Evolutionary conservation across 2,797 vertebrate species (phyloP), one percentile per base, ranked within the genome.

Genomic region (Enteromius mattozi): DNA sequence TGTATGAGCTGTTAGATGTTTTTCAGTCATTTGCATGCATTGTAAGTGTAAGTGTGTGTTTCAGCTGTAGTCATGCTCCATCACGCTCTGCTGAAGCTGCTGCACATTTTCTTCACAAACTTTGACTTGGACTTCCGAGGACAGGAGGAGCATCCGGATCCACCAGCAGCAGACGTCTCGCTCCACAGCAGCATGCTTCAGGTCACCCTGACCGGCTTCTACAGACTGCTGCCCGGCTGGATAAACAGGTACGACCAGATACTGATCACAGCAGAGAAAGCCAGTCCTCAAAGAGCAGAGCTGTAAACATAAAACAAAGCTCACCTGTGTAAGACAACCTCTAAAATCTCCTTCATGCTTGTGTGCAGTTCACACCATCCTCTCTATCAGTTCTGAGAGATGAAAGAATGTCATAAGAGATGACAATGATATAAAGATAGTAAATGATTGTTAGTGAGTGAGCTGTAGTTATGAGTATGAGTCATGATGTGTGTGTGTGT

Each of bases 61-160:
- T 3, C 56, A 95, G 95, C 88, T 7, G 21, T 94, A 70, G 3
- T 86, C 24, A 80, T 69, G 80, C 93, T 95, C 40, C 90, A 93
- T 54, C 66, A 77, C 6, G 92, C 91, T 0, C 86, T 95, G 83
- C 78, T 88, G 1, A 91, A 91, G 78, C 51, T 95, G 78, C 89
- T 95, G 59, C 91, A 93, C 84, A 82, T 89, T 45, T 95, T 93
- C 85, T 95, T 94, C 65, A 89, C 92, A 82, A 95, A 93, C 92
- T 95, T 95, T 88, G 91, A 91, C 54, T 92, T 92, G 12, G 90
- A 94, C 89, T 93, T 93, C 88, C 86, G 88, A 72, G 61, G 35
- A 35, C 82, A 86, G 54, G 84, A 80, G 0, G 12, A 88, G 0
- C 30, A 37, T 3, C 63, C 14, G 2, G 49, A 30, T 72, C 85